phyloP scores from a whole-genome alignment of 2,797 vertebrate genomes.

The Enteromius treurensis region DNA sequence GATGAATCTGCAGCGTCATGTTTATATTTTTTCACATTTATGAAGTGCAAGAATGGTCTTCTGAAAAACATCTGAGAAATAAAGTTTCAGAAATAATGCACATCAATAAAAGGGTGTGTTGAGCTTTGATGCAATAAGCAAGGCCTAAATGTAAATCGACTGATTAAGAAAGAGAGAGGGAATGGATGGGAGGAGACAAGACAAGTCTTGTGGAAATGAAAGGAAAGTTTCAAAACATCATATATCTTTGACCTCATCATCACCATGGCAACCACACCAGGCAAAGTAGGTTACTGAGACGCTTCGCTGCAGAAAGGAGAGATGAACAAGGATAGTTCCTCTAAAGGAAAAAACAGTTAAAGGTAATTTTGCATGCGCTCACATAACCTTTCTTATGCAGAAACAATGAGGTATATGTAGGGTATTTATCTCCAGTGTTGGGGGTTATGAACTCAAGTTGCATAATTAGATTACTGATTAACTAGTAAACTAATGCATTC shows the following conservation, averaged over 20 bases:
- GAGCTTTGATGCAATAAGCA: not conserved
- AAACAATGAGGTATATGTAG: not conserved
- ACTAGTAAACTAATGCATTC: no score
- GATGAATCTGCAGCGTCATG: not conserved
- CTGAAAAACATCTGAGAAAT: not conserved
- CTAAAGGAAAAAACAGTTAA: not conserved
- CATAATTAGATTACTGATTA: no score
- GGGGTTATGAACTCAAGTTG: not conserved
- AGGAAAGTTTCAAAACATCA: conserved; percentile 49
- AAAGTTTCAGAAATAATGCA: not conserved
- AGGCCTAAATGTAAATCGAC: not conserved
- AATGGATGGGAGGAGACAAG: conserved; percentile 7
- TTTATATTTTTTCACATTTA: not conserved
- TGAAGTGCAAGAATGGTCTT: not conserved
- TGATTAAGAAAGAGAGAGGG: not conserved
- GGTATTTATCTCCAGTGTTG: not conserved
- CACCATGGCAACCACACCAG: conserved; percentile 60
- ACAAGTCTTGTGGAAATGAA: conserved; percentile 32
- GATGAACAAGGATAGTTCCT: conserved; percentile 48
- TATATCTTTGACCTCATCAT: conserved; percentile 51
- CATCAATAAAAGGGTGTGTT: conserved; percentile 1
- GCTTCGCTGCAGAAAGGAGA: conserved; percentile 47
- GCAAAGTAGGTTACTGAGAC: conserved; percentile 63
- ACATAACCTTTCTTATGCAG: not conserved
- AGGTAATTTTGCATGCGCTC: not conserved